These are phyloP conservation scores for Halictus rubicundus DNA, from an alignment of 1,140 invertebrate genomes.

Conservation along the genomic window DNA sequence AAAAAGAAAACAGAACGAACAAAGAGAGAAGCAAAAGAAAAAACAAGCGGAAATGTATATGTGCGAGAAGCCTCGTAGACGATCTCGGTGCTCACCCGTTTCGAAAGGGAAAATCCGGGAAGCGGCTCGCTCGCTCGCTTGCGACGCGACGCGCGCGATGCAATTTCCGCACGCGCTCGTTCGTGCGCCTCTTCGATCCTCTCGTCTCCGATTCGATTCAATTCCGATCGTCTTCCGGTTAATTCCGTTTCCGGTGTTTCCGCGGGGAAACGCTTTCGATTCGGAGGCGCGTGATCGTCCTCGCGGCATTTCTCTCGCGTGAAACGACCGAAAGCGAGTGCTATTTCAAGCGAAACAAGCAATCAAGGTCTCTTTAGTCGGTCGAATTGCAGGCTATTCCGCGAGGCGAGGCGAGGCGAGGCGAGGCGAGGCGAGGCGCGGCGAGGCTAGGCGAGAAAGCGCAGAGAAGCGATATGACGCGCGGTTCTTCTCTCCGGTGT, in stretches of 20 bases:
- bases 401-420: neutral
- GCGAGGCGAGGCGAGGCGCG: too few species aligned
- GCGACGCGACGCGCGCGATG: too few species aligned
- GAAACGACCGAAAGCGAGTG: too few species aligned
- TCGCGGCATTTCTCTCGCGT: too few species aligned
- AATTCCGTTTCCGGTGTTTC: too few species aligned
- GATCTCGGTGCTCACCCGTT: neutral
- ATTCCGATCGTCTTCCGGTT: too few species aligned
- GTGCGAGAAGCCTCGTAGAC: neutral
- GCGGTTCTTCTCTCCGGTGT: slow-evolving; percentile 1
- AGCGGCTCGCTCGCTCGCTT: neutral
- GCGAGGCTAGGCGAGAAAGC: neutral
- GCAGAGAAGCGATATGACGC: slow-evolving; percentile 25
- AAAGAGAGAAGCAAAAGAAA: neutral
- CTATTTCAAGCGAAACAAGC: neutral
- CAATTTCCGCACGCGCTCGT: too few species aligned
- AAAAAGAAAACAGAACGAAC: neutral
- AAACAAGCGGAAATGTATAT: too few species aligned
- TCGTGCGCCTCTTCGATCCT: too few species aligned
- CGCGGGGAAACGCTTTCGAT: too few species aligned
- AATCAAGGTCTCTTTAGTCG: slow-evolving; percentile 23
- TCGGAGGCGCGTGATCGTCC: too few species aligned
- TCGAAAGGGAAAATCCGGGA: neutral
- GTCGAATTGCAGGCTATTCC: slow-evolving; percentile 3
- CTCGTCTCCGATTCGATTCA: too few species aligned